Conservation (phyloP, 2,113 vertebrate genomes). For the Varanus salvator region DNA sequence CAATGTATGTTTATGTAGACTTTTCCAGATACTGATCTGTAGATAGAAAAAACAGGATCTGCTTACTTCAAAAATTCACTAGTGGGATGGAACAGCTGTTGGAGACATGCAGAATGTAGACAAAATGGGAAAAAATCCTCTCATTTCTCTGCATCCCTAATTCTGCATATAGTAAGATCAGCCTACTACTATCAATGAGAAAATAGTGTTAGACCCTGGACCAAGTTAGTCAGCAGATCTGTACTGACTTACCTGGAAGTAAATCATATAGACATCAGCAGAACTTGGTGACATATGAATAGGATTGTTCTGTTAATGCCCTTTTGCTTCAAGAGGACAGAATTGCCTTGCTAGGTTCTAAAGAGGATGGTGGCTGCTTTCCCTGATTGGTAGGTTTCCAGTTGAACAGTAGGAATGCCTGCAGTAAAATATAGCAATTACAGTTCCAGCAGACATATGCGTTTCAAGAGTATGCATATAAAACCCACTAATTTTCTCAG, state of each 20-base stretch:
- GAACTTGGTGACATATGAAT: no score
- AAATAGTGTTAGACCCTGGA: slow-evolving; percentile 34
- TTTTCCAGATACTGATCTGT: no score
- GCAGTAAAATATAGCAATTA: neutral
- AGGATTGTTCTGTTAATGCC: slow-evolving; percentile 5
- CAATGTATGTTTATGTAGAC: no score
- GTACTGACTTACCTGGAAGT: no score
- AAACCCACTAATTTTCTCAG: slow-evolving; percentile 31
- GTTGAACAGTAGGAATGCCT: neutral
- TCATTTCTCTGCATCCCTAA: no score
- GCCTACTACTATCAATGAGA: slow-evolving; percentile 22
- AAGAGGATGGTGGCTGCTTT: neutral
- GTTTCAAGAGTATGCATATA: slow-evolving; percentile 25
- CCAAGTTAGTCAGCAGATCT: slow-evolving; percentile 3
- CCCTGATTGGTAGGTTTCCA: neutral
- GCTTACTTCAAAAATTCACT: no score
- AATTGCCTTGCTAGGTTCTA: neutral
- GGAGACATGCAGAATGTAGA: no score
- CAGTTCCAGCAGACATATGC: no score
- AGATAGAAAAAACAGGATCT: no score
- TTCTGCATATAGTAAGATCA: slow-evolving; percentile 16
- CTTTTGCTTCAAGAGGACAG: slow-evolving; percentile 22
- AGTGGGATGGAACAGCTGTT: no score
- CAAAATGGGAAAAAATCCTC: no score
- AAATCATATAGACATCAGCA: no score